Conservation (phyloP, 2,113 vertebrate species). For the Eulemur macaco region DNA sequence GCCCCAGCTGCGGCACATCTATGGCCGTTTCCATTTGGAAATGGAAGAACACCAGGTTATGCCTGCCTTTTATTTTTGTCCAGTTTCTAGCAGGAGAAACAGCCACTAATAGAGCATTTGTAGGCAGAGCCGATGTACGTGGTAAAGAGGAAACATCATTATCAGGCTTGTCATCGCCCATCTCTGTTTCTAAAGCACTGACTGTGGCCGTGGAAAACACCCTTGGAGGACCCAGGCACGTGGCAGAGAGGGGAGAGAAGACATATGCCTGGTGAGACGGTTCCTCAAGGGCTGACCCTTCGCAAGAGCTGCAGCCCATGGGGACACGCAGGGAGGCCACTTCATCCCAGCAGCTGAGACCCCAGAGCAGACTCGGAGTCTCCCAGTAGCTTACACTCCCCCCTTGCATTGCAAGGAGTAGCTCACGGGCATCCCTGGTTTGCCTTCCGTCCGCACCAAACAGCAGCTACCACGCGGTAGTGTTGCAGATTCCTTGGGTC, state of each 20-base stretch:
- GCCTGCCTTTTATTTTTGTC: slow-evolving; percentile 35
- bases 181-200: neutral
- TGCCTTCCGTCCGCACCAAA: neutral
- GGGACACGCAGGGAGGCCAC: neutral
- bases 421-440: neutral
- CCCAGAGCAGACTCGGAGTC: neutral
- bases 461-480: neutral
- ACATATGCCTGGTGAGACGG: fast-evolving
- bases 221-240: neutral
- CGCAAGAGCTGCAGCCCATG: neutral
- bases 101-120: slow-evolving; percentile 39
- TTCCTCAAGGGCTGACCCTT: neutral
- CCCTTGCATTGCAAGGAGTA: neutral
- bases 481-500: neutral
- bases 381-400: neutral
- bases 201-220: neutral
- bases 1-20: neutral
- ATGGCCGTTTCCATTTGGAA: neutral
- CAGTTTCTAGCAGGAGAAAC: slow-evolving; percentile 39
- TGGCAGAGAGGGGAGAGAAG: neutral
- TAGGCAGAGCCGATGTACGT: neutral
- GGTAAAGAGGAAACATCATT: neutral
- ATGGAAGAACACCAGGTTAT: neutral
- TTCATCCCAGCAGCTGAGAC: neutral
- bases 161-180: neutral